phyloP scores from a whole-genome alignment of 1,140 invertebrate species.

The Pinna nobilis region DNA sequence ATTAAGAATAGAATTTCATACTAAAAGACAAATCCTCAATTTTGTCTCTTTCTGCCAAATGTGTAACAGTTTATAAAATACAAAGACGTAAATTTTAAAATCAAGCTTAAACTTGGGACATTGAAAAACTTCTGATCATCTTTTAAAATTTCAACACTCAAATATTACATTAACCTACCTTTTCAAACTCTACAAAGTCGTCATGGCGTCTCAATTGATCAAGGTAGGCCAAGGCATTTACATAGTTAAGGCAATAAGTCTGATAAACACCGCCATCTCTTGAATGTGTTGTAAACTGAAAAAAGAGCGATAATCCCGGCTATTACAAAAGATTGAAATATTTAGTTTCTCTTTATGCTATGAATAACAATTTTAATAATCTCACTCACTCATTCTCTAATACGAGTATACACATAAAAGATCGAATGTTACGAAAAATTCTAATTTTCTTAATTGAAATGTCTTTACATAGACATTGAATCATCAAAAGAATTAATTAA shows the following conservation, averaged over 20 bases:
- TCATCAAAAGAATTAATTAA: background rate
- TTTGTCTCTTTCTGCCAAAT: too few species aligned
- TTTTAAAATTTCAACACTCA: too few species aligned
- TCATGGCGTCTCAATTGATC: constrained; percentile 79
- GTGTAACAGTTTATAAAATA: too few species aligned
- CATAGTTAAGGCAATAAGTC: constrained; percentile 80
- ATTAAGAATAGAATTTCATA: too few species aligned
- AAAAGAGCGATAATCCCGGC: background rate
- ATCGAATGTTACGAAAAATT: background rate
- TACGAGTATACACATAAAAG: background rate
- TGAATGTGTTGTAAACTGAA: constrained; percentile 72
- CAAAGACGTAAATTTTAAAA: too few species aligned
- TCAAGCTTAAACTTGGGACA: background rate
- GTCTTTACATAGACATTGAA: background rate
- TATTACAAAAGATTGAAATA: background rate
- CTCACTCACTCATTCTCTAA: background rate
- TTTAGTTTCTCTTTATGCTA: background rate
- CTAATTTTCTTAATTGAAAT: background rate
- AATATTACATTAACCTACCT: constrained; percentile 76
- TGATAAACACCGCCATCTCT: constrained; percentile 78
- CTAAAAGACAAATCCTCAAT: background rate
- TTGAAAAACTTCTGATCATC: background rate
- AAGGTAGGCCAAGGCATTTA: constrained; percentile 80
- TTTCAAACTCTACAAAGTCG: constrained; percentile 81
- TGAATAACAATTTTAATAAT: constrained; percentile 7